phyloP scores from a whole-genome alignment of 2,113 vertebrate genomes.

The Cyprinodon variegatus region DNA sequence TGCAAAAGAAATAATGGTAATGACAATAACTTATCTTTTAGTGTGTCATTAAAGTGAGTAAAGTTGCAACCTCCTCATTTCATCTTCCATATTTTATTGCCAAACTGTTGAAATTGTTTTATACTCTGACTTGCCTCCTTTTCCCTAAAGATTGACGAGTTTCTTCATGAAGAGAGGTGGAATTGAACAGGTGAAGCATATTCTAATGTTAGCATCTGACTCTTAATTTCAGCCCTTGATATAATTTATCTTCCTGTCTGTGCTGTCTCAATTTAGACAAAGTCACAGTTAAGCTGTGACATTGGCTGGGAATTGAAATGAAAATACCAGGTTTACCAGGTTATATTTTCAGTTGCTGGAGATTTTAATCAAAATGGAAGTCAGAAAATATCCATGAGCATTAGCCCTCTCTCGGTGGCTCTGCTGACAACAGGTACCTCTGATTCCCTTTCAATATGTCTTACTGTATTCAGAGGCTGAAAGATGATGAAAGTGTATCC shows the following conservation, averaged over 20 bases:
- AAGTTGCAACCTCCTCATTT: constrained; percentile 5
- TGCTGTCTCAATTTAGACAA: background rate
- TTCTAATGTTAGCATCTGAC: background rate
- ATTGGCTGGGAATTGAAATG: background rate
- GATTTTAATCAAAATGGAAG: background rate
- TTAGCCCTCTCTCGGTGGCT: background rate
- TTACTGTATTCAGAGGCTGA: background rate
- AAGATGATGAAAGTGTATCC: background rate
- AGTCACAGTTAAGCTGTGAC: background rate
- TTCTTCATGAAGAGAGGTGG: constrained; percentile 1
- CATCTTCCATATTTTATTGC: constrained; percentile 2
- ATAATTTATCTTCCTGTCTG: background rate
- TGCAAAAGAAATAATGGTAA: background rate
- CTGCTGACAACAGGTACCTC: constrained; percentile 4
- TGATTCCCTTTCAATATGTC: background rate
- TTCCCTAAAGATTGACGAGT: background rate
- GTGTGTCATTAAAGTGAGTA: constrained; percentile 6
- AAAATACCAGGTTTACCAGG: background rate
- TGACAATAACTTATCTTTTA: constrained; percentile 2
- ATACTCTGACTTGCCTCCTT: background rate
- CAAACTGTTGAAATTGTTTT: background rate
- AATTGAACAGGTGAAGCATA: constrained; percentile 12
- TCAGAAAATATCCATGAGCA: background rate
- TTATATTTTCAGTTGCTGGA: constrained; percentile 1
- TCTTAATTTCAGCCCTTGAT: constrained; percentile 9